phyloP scores from a whole-genome alignment of 2,888 invertebrate genomes.

The Ophion ellenae region DNA sequence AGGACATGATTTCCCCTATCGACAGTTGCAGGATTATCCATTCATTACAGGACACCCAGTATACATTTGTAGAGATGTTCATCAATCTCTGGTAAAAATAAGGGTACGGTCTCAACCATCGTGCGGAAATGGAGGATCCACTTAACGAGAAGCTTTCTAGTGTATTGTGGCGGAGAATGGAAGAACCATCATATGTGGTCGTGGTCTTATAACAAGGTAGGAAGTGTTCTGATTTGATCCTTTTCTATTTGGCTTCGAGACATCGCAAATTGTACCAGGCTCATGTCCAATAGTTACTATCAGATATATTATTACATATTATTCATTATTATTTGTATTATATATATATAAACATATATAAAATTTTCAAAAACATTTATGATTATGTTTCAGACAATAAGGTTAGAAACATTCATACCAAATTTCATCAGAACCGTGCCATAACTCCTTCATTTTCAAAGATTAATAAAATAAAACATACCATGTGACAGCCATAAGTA shows the following conservation, averaged over 20 bases:
- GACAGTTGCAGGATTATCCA: no score
- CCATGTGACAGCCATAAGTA: no score
- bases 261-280: slow-evolving; percentile 23
- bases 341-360: no score
- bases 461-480: no score
- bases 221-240: not conserved
- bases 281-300: not conserved
- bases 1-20: no score
- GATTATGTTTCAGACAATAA: no score
- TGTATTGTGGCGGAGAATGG: slow-evolving; percentile 11
- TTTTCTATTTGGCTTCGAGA: slow-evolving; percentile 34
- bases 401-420: no score
- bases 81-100: not conserved
- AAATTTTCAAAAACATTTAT: no score
- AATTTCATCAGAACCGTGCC: no score
- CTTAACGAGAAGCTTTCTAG: slow-evolving; percentile 48
- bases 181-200: slow-evolving; percentile 14
- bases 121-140: slow-evolving; percentile 35
- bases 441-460: no score
- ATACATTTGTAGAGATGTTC: not conserved
- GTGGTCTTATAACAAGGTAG: not conserved
- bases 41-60: not conserved
- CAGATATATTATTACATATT: not conserved
- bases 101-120: not conserved
- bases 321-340: no score